Evolutionary conservation across 2,888 invertebrate species (phyloP).

Genomic region (Agrilus mali): DNA sequence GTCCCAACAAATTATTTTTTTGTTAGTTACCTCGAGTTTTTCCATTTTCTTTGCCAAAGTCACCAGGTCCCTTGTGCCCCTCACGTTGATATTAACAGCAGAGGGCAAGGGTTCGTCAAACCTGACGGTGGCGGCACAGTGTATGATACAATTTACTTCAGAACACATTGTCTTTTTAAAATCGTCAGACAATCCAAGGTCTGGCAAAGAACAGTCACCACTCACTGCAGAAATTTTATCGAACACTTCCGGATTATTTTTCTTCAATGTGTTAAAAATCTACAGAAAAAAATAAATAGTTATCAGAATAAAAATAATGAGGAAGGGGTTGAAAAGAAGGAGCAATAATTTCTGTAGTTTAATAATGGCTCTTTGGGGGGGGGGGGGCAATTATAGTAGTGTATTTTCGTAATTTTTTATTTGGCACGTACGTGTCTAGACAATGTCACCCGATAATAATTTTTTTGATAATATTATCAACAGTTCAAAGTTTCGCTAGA

Average conservation of each 20-base stretch:
- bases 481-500: too few species aligned
- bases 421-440: too few species aligned
- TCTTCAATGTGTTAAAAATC: conserved; percentile 37
- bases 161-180: conserved; percentile 37
- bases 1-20: conserved; percentile 40
- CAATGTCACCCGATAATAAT: too few species aligned
- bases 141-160: conserved; percentile 54
- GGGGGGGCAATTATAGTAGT: too few species aligned
- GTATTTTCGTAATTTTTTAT: too few species aligned
- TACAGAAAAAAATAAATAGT: conserved; percentile 16
- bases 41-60: conserved; percentile 51
- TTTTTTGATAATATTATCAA: too few species aligned
- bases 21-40: conserved; percentile 43
- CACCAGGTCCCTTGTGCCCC: conserved; percentile 50
- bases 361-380: too few species aligned
- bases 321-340: too few species aligned
- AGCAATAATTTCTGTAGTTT: too few species aligned
- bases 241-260: conserved; percentile 31
- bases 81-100: conserved; percentile 57
- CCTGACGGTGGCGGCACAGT: conserved; percentile 63
- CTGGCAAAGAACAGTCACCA: conserved; percentile 41
- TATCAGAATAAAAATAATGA: too few species aligned
- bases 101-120: conserved; percentile 58
- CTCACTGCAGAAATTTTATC: conserved; percentile 40
- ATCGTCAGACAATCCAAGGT: conserved; percentile 38